These are phyloP conservation scores for Pollenia griseotomentosa DNA, from an alignment of 2,888 invertebrate species.

Conservation along the genomic window DNA sequence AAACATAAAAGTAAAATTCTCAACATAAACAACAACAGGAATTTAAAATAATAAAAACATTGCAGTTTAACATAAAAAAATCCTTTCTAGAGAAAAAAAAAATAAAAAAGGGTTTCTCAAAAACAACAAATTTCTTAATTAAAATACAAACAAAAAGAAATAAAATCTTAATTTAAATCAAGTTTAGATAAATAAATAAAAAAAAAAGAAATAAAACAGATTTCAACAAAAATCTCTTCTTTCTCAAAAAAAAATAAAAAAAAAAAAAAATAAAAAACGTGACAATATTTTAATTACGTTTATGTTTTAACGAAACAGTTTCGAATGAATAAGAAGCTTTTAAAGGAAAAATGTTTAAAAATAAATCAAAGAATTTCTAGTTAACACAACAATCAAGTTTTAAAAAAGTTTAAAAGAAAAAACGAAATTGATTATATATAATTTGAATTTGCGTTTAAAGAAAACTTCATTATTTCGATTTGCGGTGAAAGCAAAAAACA, in stretches of 20 bases:
- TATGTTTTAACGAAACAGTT: not conserved
- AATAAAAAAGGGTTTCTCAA: not conserved
- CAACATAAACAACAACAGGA: not conserved
- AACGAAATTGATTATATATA: not conserved
- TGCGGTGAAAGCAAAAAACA: slow-evolving; percentile 56
- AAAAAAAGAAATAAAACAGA: not conserved
- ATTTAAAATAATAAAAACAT: not conserved
- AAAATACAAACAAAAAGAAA: not conserved
- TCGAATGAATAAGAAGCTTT: not conserved
- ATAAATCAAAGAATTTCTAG: not conserved
- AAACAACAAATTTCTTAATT: slow-evolving; percentile 20
- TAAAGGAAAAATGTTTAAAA: not conserved
- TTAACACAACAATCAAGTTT: not conserved
- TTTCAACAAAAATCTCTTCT: not conserved
- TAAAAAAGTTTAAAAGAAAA: not conserved
- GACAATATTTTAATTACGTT: slow-evolving; percentile 56
- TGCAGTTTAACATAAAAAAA: not conserved
- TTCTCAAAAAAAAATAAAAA: not conserved
- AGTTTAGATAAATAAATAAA: not conserved
- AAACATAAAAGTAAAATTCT: not conserved
- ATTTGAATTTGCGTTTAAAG: not conserved
- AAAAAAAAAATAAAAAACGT: slow-evolving; percentile 13
- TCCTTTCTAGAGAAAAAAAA: not conserved
- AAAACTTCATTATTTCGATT: slow-evolving; percentile 1
- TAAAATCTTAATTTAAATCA: not conserved